Percentiles rank a stretch among this genome's conserved stretches.
These are phyloP conservation scores for Pluvialis apricaria DNA, from an alignment of 2,113 vertebrate genomes.

Conservation along the genomic window DNA sequence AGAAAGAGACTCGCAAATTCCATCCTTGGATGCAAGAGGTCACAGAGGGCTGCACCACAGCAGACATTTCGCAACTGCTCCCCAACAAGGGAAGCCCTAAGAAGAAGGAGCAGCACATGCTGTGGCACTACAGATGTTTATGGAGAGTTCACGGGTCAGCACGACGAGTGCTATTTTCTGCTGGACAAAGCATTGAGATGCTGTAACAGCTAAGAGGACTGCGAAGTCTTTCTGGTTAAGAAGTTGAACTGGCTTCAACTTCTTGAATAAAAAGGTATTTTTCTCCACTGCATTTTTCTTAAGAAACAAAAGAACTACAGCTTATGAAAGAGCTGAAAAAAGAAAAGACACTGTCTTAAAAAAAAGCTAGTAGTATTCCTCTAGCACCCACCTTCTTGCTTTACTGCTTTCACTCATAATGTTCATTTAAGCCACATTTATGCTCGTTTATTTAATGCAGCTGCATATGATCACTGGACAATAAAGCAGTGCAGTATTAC, in stretches of 20 bases:
- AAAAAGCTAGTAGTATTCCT: neutral
- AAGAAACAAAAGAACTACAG: neutral
- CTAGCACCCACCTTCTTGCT: neutral
- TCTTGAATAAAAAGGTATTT: neutral
- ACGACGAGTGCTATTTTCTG: neutral
- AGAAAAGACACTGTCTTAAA: neutral
- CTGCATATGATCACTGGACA: neutral
- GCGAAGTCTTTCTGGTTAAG: neutral
- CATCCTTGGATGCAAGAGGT: slow-evolving; percentile 34
- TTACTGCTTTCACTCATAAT: neutral
- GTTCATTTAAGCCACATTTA: slow-evolving; percentile 2
- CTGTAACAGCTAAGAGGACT: neutral
- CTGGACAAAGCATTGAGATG: neutral
- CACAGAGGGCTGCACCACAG: slow-evolving; percentile 27
- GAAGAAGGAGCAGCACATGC: neutral
- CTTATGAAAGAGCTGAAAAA: neutral
- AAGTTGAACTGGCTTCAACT: slow-evolving; percentile 33
- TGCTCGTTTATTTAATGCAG: neutral
- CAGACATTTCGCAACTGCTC: neutral
- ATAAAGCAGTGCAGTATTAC: neutral
- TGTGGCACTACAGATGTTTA: neutral
- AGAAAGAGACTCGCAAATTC: neutral
- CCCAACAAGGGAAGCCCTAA: neutral
- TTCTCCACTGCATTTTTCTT: neutral
- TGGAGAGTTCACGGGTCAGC: neutral